Evolutionary conservation across 2,888 invertebrate species (phyloP).

Genomic region (Tipula helvola): DNA sequence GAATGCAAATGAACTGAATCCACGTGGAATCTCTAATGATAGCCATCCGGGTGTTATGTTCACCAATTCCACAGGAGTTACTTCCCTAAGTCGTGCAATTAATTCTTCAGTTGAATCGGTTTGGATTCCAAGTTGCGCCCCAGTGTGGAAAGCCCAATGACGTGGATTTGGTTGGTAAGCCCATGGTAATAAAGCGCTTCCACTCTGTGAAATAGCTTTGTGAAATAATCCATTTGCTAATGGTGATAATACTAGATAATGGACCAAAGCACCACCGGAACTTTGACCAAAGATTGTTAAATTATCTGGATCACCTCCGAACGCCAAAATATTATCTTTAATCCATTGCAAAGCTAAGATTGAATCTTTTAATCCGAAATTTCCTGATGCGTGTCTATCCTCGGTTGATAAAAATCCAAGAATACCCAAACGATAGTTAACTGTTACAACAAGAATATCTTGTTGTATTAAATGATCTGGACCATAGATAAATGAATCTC

Average conservation of each 20-base stretch:
- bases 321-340: conserved; percentile 48
- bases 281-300: conserved; percentile 45
- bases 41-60: conserved; percentile 7
- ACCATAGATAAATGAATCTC: conserved; percentile 13
- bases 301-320: conserved; percentile 55
- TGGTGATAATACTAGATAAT: conserved; percentile 15
- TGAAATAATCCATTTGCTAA: conserved; percentile 40
- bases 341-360: conserved; percentile 53
- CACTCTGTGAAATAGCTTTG: conserved; percentile 53
- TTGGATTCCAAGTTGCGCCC: conserved; percentile 47
- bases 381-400: conserved; percentile 51
- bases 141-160: conserved; percentile 46
- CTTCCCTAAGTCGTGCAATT: conserved; percentile 9
- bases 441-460: conserved; percentile 14
- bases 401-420: conserved; percentile 61
- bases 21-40: conserved; percentile 8
- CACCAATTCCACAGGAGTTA: background rate
- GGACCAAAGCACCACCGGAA: conserved; percentile 16
- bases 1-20: conserved; percentile 13
- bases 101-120: conserved; percentile 28
- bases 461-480: conserved; percentile 15
- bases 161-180: conserved; percentile 41
- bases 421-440: conserved; percentile 17
- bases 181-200: conserved; percentile 47
- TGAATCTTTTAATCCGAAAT: conserved; percentile 60